These are phyloP conservation scores for Salvelinus alpinus DNA, from an alignment of 2,113 vertebrate genomes.

Conservation along the genomic window DNA sequence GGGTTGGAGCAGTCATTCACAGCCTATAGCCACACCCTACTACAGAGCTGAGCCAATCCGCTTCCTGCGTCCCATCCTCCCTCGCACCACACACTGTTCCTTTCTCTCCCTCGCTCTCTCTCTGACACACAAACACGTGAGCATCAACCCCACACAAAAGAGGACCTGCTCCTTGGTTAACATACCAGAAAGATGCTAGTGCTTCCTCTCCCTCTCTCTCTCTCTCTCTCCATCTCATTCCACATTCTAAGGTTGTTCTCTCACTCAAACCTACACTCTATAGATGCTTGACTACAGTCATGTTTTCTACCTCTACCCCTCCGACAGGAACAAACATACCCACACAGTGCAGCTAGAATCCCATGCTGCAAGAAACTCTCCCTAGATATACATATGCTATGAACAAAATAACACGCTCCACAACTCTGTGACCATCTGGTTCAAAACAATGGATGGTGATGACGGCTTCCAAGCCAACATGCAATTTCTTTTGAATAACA, in stretches of 20 bases:
- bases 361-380: constrained; percentile 27
- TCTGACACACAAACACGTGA: constrained; percentile 37
- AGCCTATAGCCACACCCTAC: constrained; percentile 60
- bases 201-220: constrained; percentile 27
- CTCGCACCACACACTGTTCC: constrained; percentile 31
- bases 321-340: constrained; percentile 20
- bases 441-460: constrained; percentile 40
- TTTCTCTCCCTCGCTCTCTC: constrained; percentile 26
- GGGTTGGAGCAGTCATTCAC: constrained; percentile 60
- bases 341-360: constrained; percentile 25
- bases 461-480: constrained; percentile 13
- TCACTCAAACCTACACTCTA: constrained; percentile 38
- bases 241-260: constrained; percentile 62
- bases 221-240: constrained; percentile 45
- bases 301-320: constrained; percentile 22
- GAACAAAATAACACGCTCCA: not conserved
- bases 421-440: constrained; percentile 37
- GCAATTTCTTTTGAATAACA: no score
- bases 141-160: constrained; percentile 58
- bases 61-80: constrained; percentile 45
- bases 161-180: constrained; percentile 74
- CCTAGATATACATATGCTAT: constrained; percentile 13
- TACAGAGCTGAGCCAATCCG: constrained; percentile 60
- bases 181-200: constrained; percentile 72
- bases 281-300: constrained; percentile 42